Percentiles rank a stretch among this genome's conserved stretches.
These are phyloP conservation scores for Tragulus kanchil DNA, from an alignment of 2,113 vertebrate species.

Conservation along the genomic window DNA sequence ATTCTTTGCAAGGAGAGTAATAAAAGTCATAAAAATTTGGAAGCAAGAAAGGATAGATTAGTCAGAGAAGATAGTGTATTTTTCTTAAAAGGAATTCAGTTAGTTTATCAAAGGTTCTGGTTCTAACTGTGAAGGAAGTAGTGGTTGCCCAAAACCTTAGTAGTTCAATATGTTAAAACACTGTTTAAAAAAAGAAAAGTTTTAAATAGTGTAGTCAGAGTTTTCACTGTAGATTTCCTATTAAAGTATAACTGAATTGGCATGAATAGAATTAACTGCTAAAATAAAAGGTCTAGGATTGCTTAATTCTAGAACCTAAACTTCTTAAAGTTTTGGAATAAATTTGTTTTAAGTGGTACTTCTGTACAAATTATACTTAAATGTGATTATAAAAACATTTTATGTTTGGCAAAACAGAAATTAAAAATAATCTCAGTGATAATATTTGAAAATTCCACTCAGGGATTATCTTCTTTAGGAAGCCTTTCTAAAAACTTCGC, in stretches of 20 bases:
- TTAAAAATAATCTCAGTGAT: conserved; percentile 39
- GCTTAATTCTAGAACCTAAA: background rate
- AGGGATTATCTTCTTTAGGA: conserved; percentile 21
- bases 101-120: conserved; percentile 44
- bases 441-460: conserved; percentile 48
- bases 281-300: conserved; percentile 31
- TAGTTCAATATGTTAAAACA: background rate
- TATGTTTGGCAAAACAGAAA: background rate
- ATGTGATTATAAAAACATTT: conserved; percentile 37
- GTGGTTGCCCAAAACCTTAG: background rate
- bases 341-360: conserved; percentile 49
- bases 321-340: conserved; percentile 3
- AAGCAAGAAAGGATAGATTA: conserved; percentile 43
- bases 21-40: conserved; percentile 21
- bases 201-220: no score
- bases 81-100: conserved; percentile 72
- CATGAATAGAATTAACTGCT: conserved; percentile 33
- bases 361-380: conserved; percentile 30
- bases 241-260: background rate
- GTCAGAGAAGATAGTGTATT: conserved; percentile 53
- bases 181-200: conserved; percentile 39
- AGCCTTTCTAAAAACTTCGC: background rate
- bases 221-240: conserved; percentile 55
- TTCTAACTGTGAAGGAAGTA: conserved; percentile 27
- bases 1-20: conserved; percentile 36